Evolutionary conservation across 2,888 invertebrate species (phyloP), one percentile per base, ranked within the genome.

Genomic region (Brenthis daphne): DNA sequence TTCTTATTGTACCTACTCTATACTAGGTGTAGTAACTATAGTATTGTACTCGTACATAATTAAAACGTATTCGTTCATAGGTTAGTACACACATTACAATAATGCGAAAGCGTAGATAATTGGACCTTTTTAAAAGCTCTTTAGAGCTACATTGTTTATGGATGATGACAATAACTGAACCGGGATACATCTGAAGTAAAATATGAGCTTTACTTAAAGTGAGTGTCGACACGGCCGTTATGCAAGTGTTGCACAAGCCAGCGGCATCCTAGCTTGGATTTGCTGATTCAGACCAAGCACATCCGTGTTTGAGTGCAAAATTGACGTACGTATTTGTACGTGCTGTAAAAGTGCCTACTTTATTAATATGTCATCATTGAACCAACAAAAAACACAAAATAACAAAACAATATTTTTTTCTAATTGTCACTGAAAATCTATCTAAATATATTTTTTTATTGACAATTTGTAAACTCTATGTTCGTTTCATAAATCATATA

Each of bases 191-290:
- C 57, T 56, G 65, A 70, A 70, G 64, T 53, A 51, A 60, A 65
- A 57, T 65, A 67, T 60, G 60, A 56, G 43, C 50, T 48, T 67
- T 70, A 64, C 65, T 71, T 67, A 60, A 70, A 64, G 65, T 47
- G 29, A 53, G 58, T 65, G 65, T 71, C 65, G 68, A 71, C 68
- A 65, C 48, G 47, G 24, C 37, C 37, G 60, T 71, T 71, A 68
- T 67, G 66, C 66, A 71, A 70, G 20, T 58, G 33, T 67, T 67
- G 64, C 70, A 51, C 68, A 71, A 71, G 68, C 33, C 53, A 24
- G 64, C 58, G 56, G 69, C 66, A 69, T 71, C 71, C 71, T 68
- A 71, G 71, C 60, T 64, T 50, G 64, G 43, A 60, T 54, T 66
- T 65, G 64, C 63, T 71, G 65, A 68, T 64, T 71, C 71, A 68